A percentile compares a stretch with the other conserved stretches of the same genome.
Evolutionary conservation across 2,797 vertebrate species (phyloP).

Genomic region (Podarcis lilfordi): DNA sequence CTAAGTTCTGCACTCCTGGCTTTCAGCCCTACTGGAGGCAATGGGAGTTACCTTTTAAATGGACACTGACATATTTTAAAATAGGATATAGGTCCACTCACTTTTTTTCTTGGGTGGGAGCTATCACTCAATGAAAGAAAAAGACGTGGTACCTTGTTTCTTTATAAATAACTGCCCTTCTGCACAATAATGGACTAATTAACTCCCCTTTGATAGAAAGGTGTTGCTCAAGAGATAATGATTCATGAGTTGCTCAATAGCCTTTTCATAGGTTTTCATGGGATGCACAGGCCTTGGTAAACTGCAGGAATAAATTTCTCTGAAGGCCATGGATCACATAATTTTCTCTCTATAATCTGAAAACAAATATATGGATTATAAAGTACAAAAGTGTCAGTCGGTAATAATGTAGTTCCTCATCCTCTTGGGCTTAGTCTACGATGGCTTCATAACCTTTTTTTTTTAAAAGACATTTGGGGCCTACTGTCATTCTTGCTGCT

Average conservation of each 20-base stretch:
- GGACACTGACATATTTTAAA: background rate
- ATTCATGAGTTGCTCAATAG: background rate
- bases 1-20: background rate
- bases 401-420: background rate
- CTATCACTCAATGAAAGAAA: background rate
- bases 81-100: background rate
- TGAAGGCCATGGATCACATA: no score
- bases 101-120: background rate
- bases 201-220: background rate
- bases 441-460: background rate
- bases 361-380: background rate
- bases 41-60: background rate
- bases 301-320: background rate
- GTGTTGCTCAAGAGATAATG: background rate
- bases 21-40: background rate
- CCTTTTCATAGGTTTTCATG: background rate
- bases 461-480: background rate
- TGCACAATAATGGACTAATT: background rate
- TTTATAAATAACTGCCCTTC: background rate
- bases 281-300: background rate
- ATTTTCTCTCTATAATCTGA: background rate
- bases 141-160: background rate
- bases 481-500: background rate
- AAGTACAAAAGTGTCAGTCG: background rate
- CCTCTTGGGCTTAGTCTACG: background rate